Base-by-base conservation (phyloP, 2,797 vertebrate genomes). In the Zenarchopterus dispar region DNA sequence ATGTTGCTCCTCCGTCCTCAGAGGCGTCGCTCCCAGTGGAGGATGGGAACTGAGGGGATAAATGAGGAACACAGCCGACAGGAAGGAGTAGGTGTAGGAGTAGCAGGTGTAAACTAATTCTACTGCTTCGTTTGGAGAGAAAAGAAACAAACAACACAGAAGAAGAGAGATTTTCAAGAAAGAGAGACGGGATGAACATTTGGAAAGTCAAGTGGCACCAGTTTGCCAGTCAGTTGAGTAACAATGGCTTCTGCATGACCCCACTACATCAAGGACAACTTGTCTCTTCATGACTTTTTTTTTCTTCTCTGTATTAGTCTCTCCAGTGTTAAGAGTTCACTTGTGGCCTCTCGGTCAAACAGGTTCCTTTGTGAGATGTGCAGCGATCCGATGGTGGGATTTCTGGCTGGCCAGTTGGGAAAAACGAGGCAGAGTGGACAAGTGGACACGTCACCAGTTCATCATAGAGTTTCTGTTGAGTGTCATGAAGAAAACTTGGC, bases 401-500 rank as follows among this genome's bases (percentile, higher is more conserved):
- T 80, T 82, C 82, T 87, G 70, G 61, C 60, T 8, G 68, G 48
- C 78, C 75, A 48, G 48, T 91, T 88, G 88, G 65, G 88, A 62
- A 86, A 19, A 44, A 90, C 70, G 89, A 61, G 91, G 86, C 74
- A 80, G 81, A 72, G 69, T 1, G 28, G 85, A 80, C 78, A 1
- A 56, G 3, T 58, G 62, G 75, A 55, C 82, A 49, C 65, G 89
- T 96, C 97, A 99, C 97, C 97, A 99, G 95, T 98, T 99, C 97
- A 98, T 98, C 96, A 98, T 96, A 84, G 95, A 97, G 93, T 94
- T 99, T 93, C 97, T 96, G 94, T 99, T 99, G 89, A 99, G 95
- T 31, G 97, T 99, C 97, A 99, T 99, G 95, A 99, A 99, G 94
- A 98, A 99, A 73, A 99, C 97, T 90, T 99, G 97, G 92, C 97